Conservation (phyloP, 2,888 invertebrate species). For the Sinelater perroti region DNA sequence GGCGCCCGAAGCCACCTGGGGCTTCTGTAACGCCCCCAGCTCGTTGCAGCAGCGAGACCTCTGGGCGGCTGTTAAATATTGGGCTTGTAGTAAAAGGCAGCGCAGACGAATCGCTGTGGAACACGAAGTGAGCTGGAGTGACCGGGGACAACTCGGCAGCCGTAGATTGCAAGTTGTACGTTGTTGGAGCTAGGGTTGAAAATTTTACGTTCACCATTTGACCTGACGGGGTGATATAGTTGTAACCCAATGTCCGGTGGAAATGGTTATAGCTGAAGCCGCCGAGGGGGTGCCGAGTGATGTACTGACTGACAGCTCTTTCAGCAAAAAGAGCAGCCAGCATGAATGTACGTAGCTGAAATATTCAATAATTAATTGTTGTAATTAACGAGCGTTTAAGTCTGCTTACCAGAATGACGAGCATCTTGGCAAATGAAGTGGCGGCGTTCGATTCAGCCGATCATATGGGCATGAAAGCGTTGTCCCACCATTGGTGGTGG, state of each 20-base stretch:
- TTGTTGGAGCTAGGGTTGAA: constrained; percentile 1
- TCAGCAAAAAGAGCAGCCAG: neutral
- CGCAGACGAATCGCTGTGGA: neutral
- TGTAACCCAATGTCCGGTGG: neutral
- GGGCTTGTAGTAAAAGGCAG: neutral
- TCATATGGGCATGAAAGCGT: constrained; percentile 20
- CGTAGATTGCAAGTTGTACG: neutral
- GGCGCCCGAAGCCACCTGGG: too few species aligned
- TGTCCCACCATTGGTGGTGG: constrained; percentile 18
- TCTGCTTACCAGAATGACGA: constrained; percentile 8
- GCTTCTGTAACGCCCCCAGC: neutral
- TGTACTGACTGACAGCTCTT: neutral
- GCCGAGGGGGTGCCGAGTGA: constrained; percentile 6
- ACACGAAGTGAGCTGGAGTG: neutral
- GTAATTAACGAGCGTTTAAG: neutral
- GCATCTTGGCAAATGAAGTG: constrained; percentile 12
- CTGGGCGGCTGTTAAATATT: neutral
- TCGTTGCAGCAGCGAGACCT: neutral
- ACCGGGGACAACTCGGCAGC: neutral
- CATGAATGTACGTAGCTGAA: neutral
- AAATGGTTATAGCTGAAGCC: constrained; percentile 3
- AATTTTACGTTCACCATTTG: constrained; percentile 8
- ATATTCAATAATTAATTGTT: neutral
- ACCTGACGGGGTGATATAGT: constrained; percentile 1
- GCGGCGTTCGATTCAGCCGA: constrained; percentile 6